Conservation (phyloP, 64 coral and sea anemone species). For the Porites lutea region DNA sequence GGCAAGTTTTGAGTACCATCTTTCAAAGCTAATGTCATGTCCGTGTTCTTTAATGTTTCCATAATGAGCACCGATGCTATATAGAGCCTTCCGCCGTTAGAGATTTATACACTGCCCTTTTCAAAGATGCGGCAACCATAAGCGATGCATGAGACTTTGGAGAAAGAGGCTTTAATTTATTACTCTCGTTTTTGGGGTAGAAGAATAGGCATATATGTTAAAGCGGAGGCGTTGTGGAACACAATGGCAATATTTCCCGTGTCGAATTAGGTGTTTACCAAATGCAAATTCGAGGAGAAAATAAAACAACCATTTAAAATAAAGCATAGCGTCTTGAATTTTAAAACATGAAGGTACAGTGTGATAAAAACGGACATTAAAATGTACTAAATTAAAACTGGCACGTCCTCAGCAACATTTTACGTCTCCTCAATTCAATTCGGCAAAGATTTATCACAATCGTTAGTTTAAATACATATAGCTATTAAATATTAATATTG, state of each 20-base stretch:
- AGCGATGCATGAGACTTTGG: neutral
- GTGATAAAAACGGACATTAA: constrained; percentile 2
- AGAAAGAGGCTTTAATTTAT: neutral
- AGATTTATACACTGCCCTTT: too few species aligned
- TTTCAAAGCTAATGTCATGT: too few species aligned
- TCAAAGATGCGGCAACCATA: too few species aligned
- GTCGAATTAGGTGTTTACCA: constrained; percentile 12
- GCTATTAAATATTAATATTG: constrained; percentile 19
- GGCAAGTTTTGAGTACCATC: too few species aligned
- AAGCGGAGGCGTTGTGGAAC: constrained; percentile 11
- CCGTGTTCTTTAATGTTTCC: too few species aligned
- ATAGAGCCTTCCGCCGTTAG: too few species aligned
- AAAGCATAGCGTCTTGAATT: constrained; percentile 12
- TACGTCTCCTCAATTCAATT: too few species aligned
- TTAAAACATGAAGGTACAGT: constrained; percentile 27
- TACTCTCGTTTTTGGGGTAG: neutral
- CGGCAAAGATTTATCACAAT: too few species aligned
- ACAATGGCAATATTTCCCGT: neutral
- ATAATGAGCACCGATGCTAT: too few species aligned
- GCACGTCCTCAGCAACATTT: too few species aligned
- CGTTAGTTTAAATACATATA: neutral
- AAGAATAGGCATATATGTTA: neutral
- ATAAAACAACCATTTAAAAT: constrained; percentile 54
- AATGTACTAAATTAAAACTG: neutral
- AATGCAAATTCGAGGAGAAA: constrained; percentile 51